phyloP scores from a whole-genome alignment of 1,140 invertebrate genomes.

The Wiebesia pumilae region DNA sequence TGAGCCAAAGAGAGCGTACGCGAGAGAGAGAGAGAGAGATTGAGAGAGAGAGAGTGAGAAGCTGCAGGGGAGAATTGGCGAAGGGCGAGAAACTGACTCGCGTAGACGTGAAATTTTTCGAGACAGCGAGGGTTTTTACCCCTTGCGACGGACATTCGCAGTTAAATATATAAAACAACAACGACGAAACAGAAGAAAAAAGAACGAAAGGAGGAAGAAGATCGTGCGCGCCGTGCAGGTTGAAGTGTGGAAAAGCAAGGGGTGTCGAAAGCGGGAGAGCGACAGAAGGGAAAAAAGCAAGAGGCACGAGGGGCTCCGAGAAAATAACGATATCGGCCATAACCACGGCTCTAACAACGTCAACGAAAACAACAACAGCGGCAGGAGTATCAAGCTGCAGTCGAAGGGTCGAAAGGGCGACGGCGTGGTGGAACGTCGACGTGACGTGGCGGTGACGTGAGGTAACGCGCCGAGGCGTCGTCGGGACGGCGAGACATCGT shows the following conservation, averaged over 20 bases:
- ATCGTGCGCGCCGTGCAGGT: not conserved
- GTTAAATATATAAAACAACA: not conserved
- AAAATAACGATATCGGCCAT: not conserved
- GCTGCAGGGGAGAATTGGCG: no score
- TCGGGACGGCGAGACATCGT: conserved; percentile 9
- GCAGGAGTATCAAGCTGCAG: not conserved
- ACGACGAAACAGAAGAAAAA: not conserved
- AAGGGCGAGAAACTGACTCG: not conserved
- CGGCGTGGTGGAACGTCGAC: not conserved
- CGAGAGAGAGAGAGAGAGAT: not conserved
- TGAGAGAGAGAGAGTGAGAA: not conserved
- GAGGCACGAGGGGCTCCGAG: not conserved
- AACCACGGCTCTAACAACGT: not conserved
- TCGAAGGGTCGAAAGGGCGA: not conserved
- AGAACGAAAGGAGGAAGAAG: not conserved
- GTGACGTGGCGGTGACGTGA: conserved; percentile 60
- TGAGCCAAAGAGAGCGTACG: not conserved
- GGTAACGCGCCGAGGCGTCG: conserved; percentile 63
- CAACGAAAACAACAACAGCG: not conserved
- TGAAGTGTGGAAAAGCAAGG: not conserved
- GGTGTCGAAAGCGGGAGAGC: not conserved
- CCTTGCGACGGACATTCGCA: not conserved
- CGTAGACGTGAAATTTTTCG: not conserved
- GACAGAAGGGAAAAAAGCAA: not conserved
- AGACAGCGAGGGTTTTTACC: not conserved